Evolutionary conservation across 2,113 vertebrate species (phyloP).

Genomic region (Geothlypis trichas): DNA sequence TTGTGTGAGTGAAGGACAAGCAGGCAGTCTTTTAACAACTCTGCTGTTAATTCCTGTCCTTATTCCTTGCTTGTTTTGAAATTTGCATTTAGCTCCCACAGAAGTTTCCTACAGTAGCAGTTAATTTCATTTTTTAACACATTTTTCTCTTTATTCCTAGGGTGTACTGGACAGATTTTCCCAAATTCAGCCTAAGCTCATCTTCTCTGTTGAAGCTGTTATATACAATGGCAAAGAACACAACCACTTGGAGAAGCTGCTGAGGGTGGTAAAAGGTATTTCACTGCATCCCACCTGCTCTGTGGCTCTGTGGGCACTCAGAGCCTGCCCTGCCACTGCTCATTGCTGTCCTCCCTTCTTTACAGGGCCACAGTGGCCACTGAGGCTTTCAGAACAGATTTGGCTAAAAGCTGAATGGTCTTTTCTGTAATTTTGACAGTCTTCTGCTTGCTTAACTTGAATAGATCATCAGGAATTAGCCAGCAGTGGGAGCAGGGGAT

Average conservation of each 20-base stretch:
- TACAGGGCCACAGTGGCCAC: background rate
- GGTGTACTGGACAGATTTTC: conserved; percentile 95
- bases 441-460: background rate
- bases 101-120: background rate
- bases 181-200: conserved; percentile 94
- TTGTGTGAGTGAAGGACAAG: background rate
- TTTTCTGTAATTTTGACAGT: background rate
- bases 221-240: conserved; percentile 92
- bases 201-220: conserved; percentile 94
- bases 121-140: background rate
- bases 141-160: conserved; percentile 56
- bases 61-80: background rate
- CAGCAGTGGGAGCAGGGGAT: background rate
- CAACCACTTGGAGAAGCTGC: conserved; percentile 91
- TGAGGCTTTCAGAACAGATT: background rate
- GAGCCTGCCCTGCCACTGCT: background rate
- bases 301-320: background rate
- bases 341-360: background rate
- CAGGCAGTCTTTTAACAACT: background rate
- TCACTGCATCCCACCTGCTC: background rate
- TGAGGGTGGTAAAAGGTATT: conserved; percentile 88
- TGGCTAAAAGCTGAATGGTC: background rate
- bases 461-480: background rate
- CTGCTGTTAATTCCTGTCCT: background rate
- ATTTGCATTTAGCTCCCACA: background rate